phyloP scores from a whole-genome alignment of 1,140 invertebrate genomes.

The Drosophila pseudoobscura region DNA sequence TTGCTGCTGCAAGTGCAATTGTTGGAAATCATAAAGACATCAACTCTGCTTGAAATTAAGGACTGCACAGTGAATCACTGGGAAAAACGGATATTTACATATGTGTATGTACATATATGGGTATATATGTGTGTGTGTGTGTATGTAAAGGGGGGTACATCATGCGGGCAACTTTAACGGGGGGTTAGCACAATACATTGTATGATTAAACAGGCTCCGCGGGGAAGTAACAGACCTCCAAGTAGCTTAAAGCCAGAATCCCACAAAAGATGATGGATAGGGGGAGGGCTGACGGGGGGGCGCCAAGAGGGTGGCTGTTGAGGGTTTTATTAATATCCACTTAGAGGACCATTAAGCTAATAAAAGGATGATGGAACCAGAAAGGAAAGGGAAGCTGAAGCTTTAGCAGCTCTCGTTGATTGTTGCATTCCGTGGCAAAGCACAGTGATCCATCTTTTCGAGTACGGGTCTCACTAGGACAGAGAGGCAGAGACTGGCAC shows the following conservation, averaged over 20 bases:
- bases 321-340: conserved; percentile 6
- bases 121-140: too few relatives aligned
- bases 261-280: background rate
- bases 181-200: background rate
- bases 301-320: background rate
- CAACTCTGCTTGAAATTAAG: conserved; percentile 31
- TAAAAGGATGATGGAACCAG: background rate
- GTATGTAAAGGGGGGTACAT: background rate
- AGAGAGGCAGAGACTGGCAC: too few relatives aligned
- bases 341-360: conserved; percentile 30
- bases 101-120: too few relatives aligned
- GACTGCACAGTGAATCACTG: background rate
- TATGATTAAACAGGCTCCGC: conserved; percentile 11
- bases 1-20: conserved; percentile 26
- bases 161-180: conserved; percentile 1
- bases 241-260: background rate
- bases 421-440: too few relatives aligned
- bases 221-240: too few relatives aligned
- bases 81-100: background rate
- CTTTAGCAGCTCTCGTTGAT: too few relatives aligned
- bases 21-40: conserved; percentile 47
- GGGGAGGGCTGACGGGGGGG: background rate
- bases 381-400: too few relatives aligned
- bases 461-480: too few relatives aligned
- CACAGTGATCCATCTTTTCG: too few relatives aligned